These are phyloP conservation scores for fruit fly (Drosophila melanogaster) DNA, from an alignment of 1,140 invertebrate genomes.

Conservation along the genomic window DNA sequence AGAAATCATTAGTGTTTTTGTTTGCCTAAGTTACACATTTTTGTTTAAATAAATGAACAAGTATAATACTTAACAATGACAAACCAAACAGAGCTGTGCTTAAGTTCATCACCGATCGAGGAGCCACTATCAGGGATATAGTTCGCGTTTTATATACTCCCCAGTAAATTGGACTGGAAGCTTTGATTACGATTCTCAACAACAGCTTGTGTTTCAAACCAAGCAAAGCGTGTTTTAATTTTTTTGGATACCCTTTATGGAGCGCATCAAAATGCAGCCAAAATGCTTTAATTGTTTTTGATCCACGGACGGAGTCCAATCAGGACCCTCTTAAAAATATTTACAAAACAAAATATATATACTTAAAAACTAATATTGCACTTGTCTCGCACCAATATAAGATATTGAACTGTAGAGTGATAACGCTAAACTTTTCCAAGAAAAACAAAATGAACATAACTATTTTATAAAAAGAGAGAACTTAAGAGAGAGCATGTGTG, in stretches of 20 bases:
- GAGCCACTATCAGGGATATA: slow-evolving; percentile 61
- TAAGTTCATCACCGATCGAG: slow-evolving; percentile 41
- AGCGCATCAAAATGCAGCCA: slow-evolving; percentile 28
- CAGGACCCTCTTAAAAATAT: slow-evolving; percentile 28
- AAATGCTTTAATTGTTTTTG: slow-evolving; percentile 48
- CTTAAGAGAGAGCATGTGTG: slow-evolving; percentile 61
- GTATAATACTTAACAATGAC: slow-evolving; percentile 36
- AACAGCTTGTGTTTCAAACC: slow-evolving; percentile 44
- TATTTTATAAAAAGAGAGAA: slow-evolving; percentile 58
- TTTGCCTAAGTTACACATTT: slow-evolving; percentile 72
- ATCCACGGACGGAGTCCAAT: slow-evolving; percentile 24
- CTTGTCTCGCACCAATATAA: slow-evolving; percentile 79
- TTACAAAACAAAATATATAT: slow-evolving; percentile 34
- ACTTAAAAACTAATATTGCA: slow-evolving; percentile 51
- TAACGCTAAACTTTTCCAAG: slow-evolving; percentile 38
- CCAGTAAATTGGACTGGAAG: slow-evolving; percentile 11
- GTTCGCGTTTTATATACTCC: slow-evolving; percentile 45
- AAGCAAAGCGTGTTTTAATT: slow-evolving; percentile 12
- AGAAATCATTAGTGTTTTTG: slow-evolving; percentile 51
- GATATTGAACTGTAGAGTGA: slow-evolving; percentile 79
- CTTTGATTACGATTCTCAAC: slow-evolving; percentile 34
- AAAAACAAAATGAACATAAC: slow-evolving; percentile 42
- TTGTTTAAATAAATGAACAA: slow-evolving; percentile 73
- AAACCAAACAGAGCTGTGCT: slow-evolving; percentile 46
- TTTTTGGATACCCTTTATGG: slow-evolving; percentile 31